Evolutionary conservation across 2,888 invertebrate species (phyloP).

Genomic region (Metallyticus violacea): DNA sequence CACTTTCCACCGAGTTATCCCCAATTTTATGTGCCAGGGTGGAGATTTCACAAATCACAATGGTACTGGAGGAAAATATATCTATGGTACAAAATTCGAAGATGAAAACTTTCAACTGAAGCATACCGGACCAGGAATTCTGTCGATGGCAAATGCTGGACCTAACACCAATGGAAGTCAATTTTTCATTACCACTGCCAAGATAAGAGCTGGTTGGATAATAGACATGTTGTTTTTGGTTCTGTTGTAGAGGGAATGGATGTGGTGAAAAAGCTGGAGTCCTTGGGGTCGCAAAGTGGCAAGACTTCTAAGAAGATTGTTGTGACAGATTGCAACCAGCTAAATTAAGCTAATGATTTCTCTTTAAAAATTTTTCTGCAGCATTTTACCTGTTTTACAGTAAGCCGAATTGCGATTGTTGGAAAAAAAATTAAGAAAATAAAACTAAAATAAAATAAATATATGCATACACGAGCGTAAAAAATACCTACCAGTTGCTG

Average conservation of each 20-base stretch:
- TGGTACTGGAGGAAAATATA: conserved; percentile 90
- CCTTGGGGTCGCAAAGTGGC: conserved; percentile 77
- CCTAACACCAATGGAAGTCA: conserved; percentile 96
- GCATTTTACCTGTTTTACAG: neutral
- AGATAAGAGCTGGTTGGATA: conserved; percentile 92
- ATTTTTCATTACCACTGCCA: conserved; percentile 92
- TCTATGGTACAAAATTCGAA: conserved; percentile 92
- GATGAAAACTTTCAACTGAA: conserved; percentile 97
- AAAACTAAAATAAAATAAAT: no score
- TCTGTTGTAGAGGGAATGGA: conserved; percentile 89
- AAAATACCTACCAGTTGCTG: no score
- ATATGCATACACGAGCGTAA: no score
- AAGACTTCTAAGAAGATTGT: conserved; percentile 79
- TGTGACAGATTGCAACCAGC: conserved; percentile 80
- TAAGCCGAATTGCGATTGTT: neutral
- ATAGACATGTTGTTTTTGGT: conserved; percentile 94
- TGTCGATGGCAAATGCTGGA: conserved; percentile 97
- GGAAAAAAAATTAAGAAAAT: no score
- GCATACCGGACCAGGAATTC: conserved; percentile 79
- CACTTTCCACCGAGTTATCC: conserved; percentile 94
- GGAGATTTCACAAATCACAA: conserved; percentile 92
- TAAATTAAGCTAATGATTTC: conserved; percentile 30
- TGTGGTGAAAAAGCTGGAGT: conserved; percentile 81
- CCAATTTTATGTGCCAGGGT: conserved; percentile 97
- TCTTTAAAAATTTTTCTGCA: conserved; percentile 3